Conservation (phyloP, 2,113 vertebrate genomes). For the Crotalus viridis region DNA sequence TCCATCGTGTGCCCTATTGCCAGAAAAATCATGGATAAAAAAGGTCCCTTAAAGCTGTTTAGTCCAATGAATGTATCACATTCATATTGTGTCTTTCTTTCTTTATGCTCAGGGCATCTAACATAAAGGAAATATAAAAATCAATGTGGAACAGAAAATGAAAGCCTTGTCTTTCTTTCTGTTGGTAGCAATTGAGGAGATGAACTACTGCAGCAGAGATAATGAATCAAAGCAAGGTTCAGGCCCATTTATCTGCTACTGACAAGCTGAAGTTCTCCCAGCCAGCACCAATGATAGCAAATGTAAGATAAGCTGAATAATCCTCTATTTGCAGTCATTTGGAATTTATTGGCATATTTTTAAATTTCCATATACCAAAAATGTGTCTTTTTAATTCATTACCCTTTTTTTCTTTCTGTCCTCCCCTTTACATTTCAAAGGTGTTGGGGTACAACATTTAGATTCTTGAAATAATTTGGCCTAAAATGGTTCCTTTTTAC, state of each 20-base stretch:
- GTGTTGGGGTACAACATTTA: not conserved
- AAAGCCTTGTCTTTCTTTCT: not conserved
- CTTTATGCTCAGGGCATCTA: not conserved
- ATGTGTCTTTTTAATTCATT: not conserved
- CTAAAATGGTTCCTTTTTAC: not conserved
- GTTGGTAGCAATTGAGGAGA: not conserved
- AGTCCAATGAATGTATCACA: not conserved
- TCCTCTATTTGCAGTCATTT: not conserved
- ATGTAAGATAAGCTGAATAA: not conserved
- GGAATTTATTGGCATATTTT: not conserved
- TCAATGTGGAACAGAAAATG: not conserved
- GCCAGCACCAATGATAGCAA: not conserved
- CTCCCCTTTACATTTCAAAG: not conserved
- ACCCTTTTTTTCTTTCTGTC: not conserved
- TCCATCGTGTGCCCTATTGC: not conserved
- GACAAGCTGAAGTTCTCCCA: not conserved
- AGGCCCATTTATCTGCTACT: not conserved
- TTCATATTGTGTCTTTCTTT: not conserved
- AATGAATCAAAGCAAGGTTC: not conserved
- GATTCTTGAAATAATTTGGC: not conserved
- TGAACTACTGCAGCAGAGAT: not conserved
- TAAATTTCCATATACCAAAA: not conserved
- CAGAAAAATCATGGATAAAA: not conserved
- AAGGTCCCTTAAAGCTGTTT: not conserved
- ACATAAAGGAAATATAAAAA: not conserved